Evolutionary conservation across 2,113 vertebrate species (phyloP).

Genomic region (Colius striatus): DNA sequence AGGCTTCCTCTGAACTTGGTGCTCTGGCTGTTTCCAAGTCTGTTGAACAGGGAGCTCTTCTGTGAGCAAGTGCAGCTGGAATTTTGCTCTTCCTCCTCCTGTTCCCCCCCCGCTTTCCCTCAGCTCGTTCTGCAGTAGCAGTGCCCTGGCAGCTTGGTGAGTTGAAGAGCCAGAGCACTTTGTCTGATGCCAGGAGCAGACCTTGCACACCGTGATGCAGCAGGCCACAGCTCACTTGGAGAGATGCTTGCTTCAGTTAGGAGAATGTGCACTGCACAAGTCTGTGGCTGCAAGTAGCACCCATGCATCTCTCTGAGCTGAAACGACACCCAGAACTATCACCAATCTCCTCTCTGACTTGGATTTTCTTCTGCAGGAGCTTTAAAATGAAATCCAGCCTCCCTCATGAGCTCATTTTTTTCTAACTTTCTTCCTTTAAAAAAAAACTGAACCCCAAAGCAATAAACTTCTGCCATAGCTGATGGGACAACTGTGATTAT

Average conservation of each 20-base stretch:
- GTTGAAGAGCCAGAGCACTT: neutral
- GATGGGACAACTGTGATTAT: constrained; percentile 56
- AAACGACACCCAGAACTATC: neutral
- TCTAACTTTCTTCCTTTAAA: neutral
- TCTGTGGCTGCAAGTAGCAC: neutral
- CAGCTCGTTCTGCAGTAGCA: neutral
- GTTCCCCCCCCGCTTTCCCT: neutral
- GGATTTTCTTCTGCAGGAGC: constrained; percentile 17
- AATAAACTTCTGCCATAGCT: constrained; percentile 8
- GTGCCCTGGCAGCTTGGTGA: neutral
- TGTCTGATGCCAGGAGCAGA: neutral
- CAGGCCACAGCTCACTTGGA: neutral
- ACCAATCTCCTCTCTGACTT: neutral
- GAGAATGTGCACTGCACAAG: neutral
- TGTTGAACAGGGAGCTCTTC: constrained; percentile 66
- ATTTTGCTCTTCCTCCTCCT: constrained; percentile 3
- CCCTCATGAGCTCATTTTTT: neutral
- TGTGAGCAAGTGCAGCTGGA: constrained; percentile 65
- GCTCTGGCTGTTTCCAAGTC: constrained; percentile 31
- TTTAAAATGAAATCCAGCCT: constrained; percentile 29
- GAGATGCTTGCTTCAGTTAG: neutral
- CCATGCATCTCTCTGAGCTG: neutral
- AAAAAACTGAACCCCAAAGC: neutral
- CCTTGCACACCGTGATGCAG: neutral
- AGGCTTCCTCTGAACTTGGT: constrained; percentile 61